Evolutionary conservation across 2,888 invertebrate genomes (phyloP).

Genomic region (Serripes groenlandicus): DNA sequence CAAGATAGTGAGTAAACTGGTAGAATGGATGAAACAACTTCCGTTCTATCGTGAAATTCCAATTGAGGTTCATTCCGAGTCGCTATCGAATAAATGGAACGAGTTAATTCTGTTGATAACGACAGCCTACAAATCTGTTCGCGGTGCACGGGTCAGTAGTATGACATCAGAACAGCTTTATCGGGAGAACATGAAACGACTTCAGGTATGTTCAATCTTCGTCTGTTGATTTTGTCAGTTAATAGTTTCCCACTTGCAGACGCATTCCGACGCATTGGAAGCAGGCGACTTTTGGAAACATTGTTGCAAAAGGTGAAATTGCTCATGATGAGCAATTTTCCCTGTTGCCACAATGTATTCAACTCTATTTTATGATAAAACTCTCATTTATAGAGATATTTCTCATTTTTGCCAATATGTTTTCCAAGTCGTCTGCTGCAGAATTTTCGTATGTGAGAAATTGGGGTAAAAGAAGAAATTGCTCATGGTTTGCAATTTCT

Average conservation of each 20-base stretch:
- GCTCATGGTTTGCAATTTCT: too few relatives aligned
- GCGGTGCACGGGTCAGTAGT: constrained; percentile 7
- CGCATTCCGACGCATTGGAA: too few relatives aligned
- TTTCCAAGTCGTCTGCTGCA: too few relatives aligned
- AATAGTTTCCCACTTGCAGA: background rate
- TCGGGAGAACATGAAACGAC: constrained; percentile 71
- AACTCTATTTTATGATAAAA: too few relatives aligned
- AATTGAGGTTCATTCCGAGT: constrained; percentile 94
- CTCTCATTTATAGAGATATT: too few relatives aligned
- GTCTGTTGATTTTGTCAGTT: background rate
- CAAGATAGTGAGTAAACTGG: constrained; percentile 98
- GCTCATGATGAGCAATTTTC: background rate
- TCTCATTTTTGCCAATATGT: too few relatives aligned
- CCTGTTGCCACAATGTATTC: background rate
- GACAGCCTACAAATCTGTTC: constrained; percentile 71
- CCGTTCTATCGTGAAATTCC: constrained; percentile 99
- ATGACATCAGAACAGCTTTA: constrained; percentile 70
- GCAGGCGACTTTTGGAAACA: too few relatives aligned
- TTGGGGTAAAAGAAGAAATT: too few relatives aligned
- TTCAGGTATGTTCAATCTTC: constrained; percentile 57
- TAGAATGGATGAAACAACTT: constrained; percentile 99
- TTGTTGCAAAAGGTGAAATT: background rate
- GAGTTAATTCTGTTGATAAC: constrained; percentile 80
- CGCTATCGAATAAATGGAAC: constrained; percentile 99
- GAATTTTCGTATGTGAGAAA: too few relatives aligned